Conservation (phyloP, 2,113 vertebrate species). For the Mus spicilegus region DNA sequence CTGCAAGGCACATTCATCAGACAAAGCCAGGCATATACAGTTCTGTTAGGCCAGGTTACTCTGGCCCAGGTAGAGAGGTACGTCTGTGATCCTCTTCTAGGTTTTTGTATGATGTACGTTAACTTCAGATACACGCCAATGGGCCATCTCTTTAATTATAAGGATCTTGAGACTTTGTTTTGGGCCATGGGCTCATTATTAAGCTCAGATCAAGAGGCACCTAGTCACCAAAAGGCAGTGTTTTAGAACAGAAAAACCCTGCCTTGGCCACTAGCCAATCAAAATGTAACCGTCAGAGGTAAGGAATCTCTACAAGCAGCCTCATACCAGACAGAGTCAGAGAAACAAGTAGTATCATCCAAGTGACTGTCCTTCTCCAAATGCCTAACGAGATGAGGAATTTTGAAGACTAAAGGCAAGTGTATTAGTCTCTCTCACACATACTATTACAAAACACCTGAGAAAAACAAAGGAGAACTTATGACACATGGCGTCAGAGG, state of each 20-base stretch:
- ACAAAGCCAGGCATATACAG: not conserved
- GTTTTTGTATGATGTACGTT: not conserved
- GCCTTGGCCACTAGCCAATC: not conserved
- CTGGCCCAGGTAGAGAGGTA: not conserved
- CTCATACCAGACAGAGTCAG: not conserved
- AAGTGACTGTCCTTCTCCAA: not conserved
- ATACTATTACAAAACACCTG: not conserved
- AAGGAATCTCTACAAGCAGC: not conserved
- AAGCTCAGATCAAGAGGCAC: not conserved
- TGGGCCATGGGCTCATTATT: not conserved
- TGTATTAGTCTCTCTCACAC: not conserved
- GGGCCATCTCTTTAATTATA: not conserved
- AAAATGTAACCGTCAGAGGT: not conserved
- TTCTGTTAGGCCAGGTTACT: not conserved
- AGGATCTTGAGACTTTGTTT: conserved; percentile 1
- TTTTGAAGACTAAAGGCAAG: not conserved
- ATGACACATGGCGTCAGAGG: not conserved
- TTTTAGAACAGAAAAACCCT: not conserved
- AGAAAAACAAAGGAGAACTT: not conserved
- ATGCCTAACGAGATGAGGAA: not conserved
- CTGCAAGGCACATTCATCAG: not conserved
- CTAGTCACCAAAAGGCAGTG: not conserved
- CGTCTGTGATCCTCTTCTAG: not conserved
- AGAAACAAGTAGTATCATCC: not conserved
- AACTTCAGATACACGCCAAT: not conserved